Evolutionary conservation across 2,888 invertebrate genomes (phyloP), one percentile per base, ranked within the genome.

Genomic region (Drosophila nr. fundita): DNA sequence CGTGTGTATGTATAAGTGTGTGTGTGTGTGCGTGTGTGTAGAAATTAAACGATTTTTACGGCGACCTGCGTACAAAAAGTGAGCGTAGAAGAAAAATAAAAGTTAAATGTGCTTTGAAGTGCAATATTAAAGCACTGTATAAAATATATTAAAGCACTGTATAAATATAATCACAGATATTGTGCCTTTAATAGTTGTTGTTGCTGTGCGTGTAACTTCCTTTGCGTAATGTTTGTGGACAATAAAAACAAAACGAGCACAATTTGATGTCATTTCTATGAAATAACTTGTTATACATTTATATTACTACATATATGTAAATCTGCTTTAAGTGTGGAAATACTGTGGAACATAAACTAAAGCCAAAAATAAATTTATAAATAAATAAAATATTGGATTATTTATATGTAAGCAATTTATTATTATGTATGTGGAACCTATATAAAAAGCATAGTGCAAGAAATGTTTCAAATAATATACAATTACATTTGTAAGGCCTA

Each of bases 121-220:
- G 53, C 55, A 80, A 66, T 45, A 53, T 54, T 38, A 45, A 24
- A 24, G 24, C 45, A 45, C 15, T 24, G 24, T 24, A 8, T 15
- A 21, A 15, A 21, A 45, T 15, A 61, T 49, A 53, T 58, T 29
- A 38, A 65, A 79, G 29, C 27, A 54, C 8, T 21, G 5, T 11
- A 38, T n/a, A 27, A 40, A 61, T n/a, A 30, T 36, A 54, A 57
- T 61, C 38, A 69, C 53, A 49, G 24, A 62, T 67, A 62, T 54
- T 73, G 82, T 87, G 68, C 61, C 78, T 87, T 87, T 59, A 62
- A 49, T 30, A 36, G 24, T 59, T 53, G 64, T 53, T 57, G 21
- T 64, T 45, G 64, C 38, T 29, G 66, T 45, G 45, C 45, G 45
- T 24, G 1, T 13, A 24, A 34, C 53, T 65, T 65, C 57, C 64